Base-by-base conservation (phyloP, 30 jellyfish, hydroid and myxozoan species). In the Rhopilema esculentum region DNA sequence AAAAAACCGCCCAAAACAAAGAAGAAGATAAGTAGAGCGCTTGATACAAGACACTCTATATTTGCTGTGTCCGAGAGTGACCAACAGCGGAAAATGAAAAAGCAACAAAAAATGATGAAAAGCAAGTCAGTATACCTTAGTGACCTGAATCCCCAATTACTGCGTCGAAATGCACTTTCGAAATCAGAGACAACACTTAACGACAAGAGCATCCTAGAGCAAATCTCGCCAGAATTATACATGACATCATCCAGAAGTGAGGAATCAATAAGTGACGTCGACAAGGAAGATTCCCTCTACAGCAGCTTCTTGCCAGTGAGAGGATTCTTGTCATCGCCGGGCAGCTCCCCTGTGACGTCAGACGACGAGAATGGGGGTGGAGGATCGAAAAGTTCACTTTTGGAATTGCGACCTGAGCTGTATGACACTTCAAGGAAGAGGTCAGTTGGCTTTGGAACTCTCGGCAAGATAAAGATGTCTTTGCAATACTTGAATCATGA, bases 91-190 rank as follows among this genome's bases (percentile, higher is more conserved):
- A 15, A 27, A 29, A 16, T 8, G 29, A 61, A 26, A 31, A 29
- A 53, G 31, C 76, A 50, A 29, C 1, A 1, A 4, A 12, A 0
- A 25, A 27, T 29, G 1, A 4, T 7, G 72, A 62, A 62, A 70
- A 66, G 72, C n/a, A 61, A 24, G 1, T 50, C 86, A 8, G 20
- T 21, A 7, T 23, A 50, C 24, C 1, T 30, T n/a, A 72, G 63
- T 49, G 86, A 74, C 17, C 9, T 80, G 62, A 80, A 80, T n/a
- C 90, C 90, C 0, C 68, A 19, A n/a, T 25, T 66, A 26, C 82
- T 52, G 30, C 79, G 90, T 4, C 81, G 90, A 48, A 80, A 80
- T 81, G 90, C 90, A 4, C 66, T 80, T 12, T 80, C 90, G 22
- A 80, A 80, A 16, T 80, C 90, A 19, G 90, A 64, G 28, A 23